Evolutionary conservation across 2,888 invertebrate species (phyloP).

Genomic region (Acronicta alni): DNA sequence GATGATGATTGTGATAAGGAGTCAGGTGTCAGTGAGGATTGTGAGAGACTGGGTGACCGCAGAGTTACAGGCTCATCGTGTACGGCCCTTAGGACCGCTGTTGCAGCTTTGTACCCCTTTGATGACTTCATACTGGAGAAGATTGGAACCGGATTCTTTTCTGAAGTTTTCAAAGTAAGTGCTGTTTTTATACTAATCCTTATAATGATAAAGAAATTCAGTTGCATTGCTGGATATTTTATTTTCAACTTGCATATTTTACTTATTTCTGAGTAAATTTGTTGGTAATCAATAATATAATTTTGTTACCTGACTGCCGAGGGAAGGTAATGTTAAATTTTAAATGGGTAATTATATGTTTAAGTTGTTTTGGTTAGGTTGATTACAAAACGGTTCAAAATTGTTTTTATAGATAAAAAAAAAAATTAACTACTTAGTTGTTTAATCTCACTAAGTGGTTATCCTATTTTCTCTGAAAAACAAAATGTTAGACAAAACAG

Average conservation of each 20-base stretch:
- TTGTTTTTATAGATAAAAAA: too few relatives aligned
- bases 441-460: too few relatives aligned
- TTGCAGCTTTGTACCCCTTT: constrained; percentile 96
- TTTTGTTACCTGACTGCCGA: too few relatives aligned
- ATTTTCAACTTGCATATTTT: neutral
- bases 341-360: neutral
- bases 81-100: constrained; percentile 96
- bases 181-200: neutral
- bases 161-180: constrained; percentile 98
- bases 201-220: neutral
- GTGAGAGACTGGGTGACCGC: constrained; percentile 83
- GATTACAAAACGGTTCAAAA: too few relatives aligned
- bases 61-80: constrained; percentile 91
- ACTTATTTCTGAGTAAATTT: too few relatives aligned
- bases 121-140: constrained; percentile 98
- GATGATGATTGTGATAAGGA: constrained; percentile 86
- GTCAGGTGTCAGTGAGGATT: constrained; percentile 86
- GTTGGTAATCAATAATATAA: neutral
- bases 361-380: neutral
- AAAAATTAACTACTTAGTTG: too few relatives aligned
- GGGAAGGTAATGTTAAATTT: too few relatives aligned
- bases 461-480: too few relatives aligned
- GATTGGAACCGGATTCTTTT: constrained; percentile 98
- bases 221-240: neutral
- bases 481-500: too few relatives aligned